Base-by-base conservation (phyloP, 2,888 invertebrate genomes). In the Hydriomena furcata region DNA sequence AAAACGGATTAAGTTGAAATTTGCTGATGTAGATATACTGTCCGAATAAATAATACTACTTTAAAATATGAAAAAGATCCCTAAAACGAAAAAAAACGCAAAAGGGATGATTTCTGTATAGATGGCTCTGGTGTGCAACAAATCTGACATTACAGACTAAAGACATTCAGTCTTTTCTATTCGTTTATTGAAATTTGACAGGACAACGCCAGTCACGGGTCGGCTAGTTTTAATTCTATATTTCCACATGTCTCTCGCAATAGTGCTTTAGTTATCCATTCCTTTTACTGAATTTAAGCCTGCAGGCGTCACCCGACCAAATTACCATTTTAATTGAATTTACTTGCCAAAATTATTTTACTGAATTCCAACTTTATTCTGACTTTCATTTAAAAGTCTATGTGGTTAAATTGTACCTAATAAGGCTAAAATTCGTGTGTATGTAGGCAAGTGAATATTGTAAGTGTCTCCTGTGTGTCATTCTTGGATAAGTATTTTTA, bases 271-370 rank as follows among this genome's bases (percentile, higher is more conserved):
- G 44, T 28, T 42, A 56, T 38, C 23, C 58, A 37, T 37, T 37
- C 30, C 10, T 52, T 67, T 61, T 65, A 64, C 60, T 52, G 52
- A 51, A 51, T 46, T 52, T 62, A 64, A 61, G 53, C 60, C 58
- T 36, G 35, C 47, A 57, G 66, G 61, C 64, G 68, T 66, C 59
- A 68, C 60, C 60, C 58, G 50, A 60, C 52, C 68, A 65, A 66
- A 81, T 79, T 78, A 75, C 60, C 75, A 79, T 79, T 73, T 76
- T 73, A 79, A 81, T 82, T 77, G 74, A 74, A 76, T 69, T 60
- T 63, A 59, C 58, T 60, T 41, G 13, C 40, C 24, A 61, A 71
- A 71, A 66, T 61, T 60, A 64, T 67, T 63, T 65, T 12, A 28
- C 23, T 8, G 23, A 28, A 23, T 44, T 17, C 23, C 2, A 31